Evolutionary conservation across 2,797 vertebrate genomes (phyloP), one percentile per base, ranked within the genome.

Genomic region (Bryconaethiops microstoma): DNA sequence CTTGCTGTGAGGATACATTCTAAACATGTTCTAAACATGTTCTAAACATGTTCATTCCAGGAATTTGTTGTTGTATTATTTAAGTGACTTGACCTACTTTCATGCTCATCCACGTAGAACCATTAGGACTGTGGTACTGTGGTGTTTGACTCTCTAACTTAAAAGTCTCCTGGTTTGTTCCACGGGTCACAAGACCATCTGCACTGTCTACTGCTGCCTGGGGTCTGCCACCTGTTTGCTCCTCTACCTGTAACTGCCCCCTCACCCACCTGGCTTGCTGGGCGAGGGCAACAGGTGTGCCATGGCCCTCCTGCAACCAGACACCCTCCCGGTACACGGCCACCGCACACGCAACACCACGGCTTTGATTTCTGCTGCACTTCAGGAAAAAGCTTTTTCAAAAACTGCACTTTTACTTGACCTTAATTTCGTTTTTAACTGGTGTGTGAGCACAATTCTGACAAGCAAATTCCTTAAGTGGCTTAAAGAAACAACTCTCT

Each of bases 211-310:
- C 75, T 80, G 23, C 84, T 65, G 63, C 7, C 79, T 65, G 21
- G 23, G 70, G 69, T 39, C 48, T n/a, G 35, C 63, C 86, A 87
- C 83, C 83, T 85, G 86, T 84, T 74, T 23, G 70, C 17, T 71
- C 39, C 39, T 12, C n/a, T 71, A 65, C 63, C 82, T 69, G 7
- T 60, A 42, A 48, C 78, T 52, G 14, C 65, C 68, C 54, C 57
- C 64, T 10, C 17, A n/a, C 65, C 50, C 59, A 82, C 83, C 84
- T 83, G 84, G 65, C 64, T 78, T 77, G 78, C 82, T 83, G 82
- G 76, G 79, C 52, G 42, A 48, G 57, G 50, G 67, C 57, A 55
- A 80, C 82, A 73, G 82, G 82, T 77, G 76, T 74, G 72, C n/a
- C 45, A 23, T n/a, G 67, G 40, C 71, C 12, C 12, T 14, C 25